Evolutionary conservation across 1,140 invertebrate genomes (phyloP).

Genomic region (Panagrolaimus sp.): DNA sequence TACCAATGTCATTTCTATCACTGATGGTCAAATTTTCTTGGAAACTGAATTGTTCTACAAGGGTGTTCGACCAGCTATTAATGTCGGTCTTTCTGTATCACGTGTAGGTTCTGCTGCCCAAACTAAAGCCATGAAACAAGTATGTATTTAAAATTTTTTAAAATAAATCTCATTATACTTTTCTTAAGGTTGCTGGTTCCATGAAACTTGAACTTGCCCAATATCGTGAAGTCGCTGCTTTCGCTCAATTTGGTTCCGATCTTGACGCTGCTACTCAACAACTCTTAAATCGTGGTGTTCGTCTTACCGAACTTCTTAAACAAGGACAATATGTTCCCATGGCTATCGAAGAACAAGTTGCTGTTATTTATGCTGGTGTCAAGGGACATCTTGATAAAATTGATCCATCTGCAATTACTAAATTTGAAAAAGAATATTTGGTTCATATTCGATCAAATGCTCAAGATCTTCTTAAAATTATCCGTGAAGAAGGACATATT

Average conservation of each 20-base stretch:
- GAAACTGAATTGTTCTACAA: constrained; percentile 76
- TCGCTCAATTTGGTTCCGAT: constrained; percentile 99
- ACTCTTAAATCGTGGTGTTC: constrained; percentile 92
- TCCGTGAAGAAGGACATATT: constrained; percentile 91
- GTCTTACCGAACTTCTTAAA: constrained; percentile 95
- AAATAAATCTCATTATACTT: no score
- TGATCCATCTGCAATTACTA: constrained; percentile 92
- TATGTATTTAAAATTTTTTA: no score
- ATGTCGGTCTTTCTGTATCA: constrained; percentile 98
- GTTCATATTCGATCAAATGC: constrained; percentile 68
- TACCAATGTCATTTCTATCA: constrained; percentile 99
- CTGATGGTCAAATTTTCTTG: constrained; percentile 99
- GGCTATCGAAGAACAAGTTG: constrained; percentile 99
- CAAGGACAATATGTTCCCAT: constrained; percentile 99
- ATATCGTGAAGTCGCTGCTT: constrained; percentile 99
- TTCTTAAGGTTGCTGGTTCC: constrained; percentile 77
- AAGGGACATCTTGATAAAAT: constrained; percentile 96
- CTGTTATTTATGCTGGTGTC: constrained; percentile 98
- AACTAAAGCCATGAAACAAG: constrained; percentile 98
- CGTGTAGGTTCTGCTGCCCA: constrained; percentile 99
- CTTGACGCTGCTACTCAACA: constrained; percentile 98
- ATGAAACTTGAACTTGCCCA: constrained; percentile 99
- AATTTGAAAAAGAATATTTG: constrained; percentile 76
- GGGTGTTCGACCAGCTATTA: constrained; percentile 99
- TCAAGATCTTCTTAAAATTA: constrained; percentile 75